Base-by-base conservation (phyloP, 1,140 invertebrate species). In the Aphidius gifuensis region DNA sequence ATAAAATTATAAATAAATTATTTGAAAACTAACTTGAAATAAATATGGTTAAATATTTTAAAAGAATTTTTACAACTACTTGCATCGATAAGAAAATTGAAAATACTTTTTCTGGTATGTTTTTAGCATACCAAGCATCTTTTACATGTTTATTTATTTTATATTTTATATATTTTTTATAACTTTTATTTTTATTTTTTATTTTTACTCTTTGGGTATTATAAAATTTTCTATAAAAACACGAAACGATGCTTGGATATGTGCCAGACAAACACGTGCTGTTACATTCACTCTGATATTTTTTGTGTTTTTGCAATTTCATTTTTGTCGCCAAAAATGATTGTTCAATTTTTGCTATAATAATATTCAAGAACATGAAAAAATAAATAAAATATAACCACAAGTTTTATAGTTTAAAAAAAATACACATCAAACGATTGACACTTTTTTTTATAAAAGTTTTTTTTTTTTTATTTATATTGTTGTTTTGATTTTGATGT, bases 221-320 rank as follows among this genome's bases (percentile, higher is more conserved):
- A 46, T 8, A 46, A n/a, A 46, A 46, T 46, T n/a, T 9, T 9
- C 45, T 8, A 46, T 32, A 46, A 46, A 46, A 46, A 46, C 3
- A 46, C 3, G 4, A 53, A 39, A 39, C 40, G 50, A 53, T 11
- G 40, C 50, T 46, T 58, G 56, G 56, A 55, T 23, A 32, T 23
- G 7, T 32, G 61, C 67, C 67, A 68, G 40, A 38, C 8, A 46
- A 38, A 58, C 56, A 58, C 56, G 56, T 58, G 56, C 56, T 58
- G n/a, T 32, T 38, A 58, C 44, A 23, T 16, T 16, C 44, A 57
- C 44, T 42, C 16, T 16, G 16, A 16, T 16, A 16, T 16, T 16
- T 16, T 49, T 49, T 7, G 11, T n/a, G 21, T 23, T 63, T 58
- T 53, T 11, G 62, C 40, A 58, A 58, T 58, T 50, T 9, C 48